Evolutionary conservation across 2,888 invertebrate species (phyloP).

Genomic region (Biston betularia): DNA sequence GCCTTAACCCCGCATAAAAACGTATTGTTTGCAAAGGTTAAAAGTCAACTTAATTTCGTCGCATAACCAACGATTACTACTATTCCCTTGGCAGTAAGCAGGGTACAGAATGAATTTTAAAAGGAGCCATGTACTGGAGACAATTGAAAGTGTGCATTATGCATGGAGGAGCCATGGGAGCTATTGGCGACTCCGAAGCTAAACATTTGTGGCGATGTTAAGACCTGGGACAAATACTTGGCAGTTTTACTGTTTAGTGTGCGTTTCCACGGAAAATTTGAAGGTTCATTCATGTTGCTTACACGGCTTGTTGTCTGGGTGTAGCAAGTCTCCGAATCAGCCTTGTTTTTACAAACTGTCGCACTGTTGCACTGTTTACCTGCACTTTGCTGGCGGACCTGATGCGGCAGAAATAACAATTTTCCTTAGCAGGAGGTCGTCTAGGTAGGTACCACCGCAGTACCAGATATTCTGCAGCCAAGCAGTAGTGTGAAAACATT

Average conservation of each 20-base stretch:
- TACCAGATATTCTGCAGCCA: too few species aligned
- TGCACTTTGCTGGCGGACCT: too few species aligned
- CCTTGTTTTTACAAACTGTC: too few species aligned
- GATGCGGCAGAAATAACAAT: too few species aligned
- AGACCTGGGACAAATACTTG: constrained; percentile 15
- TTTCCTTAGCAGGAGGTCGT: too few species aligned
- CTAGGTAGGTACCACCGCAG: too few species aligned
- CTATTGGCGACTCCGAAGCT: constrained; percentile 51
- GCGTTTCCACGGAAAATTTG: not conserved
- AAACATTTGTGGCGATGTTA: constrained; percentile 58
- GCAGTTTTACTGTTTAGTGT: not conserved
- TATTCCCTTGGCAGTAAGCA: constrained; percentile 51
- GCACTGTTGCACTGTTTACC: too few species aligned
- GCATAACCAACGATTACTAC: constrained; percentile 59
- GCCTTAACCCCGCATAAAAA: not conserved
- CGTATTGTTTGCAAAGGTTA: constrained; percentile 8
- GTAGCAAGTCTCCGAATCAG: too few species aligned
- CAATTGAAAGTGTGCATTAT: constrained; percentile 78
- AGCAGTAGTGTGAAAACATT: too few species aligned
- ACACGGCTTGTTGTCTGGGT: too few species aligned
- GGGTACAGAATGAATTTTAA: constrained; percentile 69
- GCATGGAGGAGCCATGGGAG: constrained; percentile 62
- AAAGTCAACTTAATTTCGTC: constrained; percentile 25
- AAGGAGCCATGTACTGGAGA: constrained; percentile 59
- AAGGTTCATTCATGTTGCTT: not conserved